These are phyloP conservation scores for Thecocarcelia acutangulata DNA, from an alignment of 2,888 invertebrate species.

Conservation along the genomic window DNA sequence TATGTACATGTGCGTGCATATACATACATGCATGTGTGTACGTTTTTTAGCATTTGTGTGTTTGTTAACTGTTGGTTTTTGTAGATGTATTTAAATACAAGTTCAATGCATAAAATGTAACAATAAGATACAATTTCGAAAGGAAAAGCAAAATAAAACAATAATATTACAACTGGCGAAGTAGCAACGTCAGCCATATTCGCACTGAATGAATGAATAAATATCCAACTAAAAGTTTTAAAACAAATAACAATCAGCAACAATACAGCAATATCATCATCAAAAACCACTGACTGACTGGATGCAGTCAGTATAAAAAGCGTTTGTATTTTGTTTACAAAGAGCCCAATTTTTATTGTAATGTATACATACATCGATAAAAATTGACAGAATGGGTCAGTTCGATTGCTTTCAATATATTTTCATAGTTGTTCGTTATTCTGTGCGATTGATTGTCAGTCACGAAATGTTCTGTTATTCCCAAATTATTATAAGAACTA, in stretches of 20 bases:
- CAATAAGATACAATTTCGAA: conserved; percentile 49
- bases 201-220: conserved; percentile 41
- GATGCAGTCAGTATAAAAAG: conserved; percentile 32
- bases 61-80: conserved; percentile 33
- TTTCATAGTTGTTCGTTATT: not conserved
- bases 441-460: not conserved
- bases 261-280: conserved; percentile 48
- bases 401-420: not conserved
- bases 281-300: conserved; percentile 34
- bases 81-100: conserved; percentile 21
- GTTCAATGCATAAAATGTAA: conserved; percentile 41
- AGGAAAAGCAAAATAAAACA: conserved; percentile 25
- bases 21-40: not conserved
- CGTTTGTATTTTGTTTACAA: conserved; percentile 7
- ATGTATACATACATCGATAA: conserved; percentile 9
- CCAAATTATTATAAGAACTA: too few species aligned
- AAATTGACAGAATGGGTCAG: conserved; percentile 23
- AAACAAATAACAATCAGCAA: conserved; percentile 46
- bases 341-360: conserved; percentile 34
- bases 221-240: conserved; percentile 39
- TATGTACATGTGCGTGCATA: not conserved
- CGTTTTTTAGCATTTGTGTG: not conserved
- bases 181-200: conserved; percentile 51
- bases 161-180: conserved; percentile 27
- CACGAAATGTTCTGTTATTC: too few species aligned